Evolutionary conservation across 2,888 invertebrate genomes (phyloP).

Genomic region (Eupithecia subfuscata): DNA sequence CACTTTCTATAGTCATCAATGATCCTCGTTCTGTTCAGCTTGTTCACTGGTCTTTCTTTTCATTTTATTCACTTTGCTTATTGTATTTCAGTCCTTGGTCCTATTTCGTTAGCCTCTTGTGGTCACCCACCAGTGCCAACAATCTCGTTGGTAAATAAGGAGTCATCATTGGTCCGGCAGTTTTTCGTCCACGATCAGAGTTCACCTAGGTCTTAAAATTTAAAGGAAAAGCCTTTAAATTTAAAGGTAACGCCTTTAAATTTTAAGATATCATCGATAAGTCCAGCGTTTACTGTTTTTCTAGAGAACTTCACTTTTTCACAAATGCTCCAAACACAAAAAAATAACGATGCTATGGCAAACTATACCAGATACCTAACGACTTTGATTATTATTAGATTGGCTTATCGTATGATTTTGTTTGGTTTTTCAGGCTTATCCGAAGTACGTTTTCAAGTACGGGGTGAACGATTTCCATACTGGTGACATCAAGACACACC

Average conservation of each 20-base stretch:
- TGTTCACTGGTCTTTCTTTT: not conserved
- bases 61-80: not conserved
- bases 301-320: too few relatives aligned
- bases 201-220: not conserved
- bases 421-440: conserved; percentile 82
- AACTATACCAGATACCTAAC: not conserved
- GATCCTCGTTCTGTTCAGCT: not conserved
- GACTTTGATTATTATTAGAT: not conserved
- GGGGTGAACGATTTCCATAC: conserved; percentile 85
- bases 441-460: conserved; percentile 85
- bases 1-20: not conserved
- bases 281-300: not conserved
- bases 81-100: not conserved
- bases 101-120: not conserved
- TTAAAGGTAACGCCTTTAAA: too few relatives aligned
- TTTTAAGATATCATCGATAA: too few relatives aligned
- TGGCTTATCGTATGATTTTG: not conserved
- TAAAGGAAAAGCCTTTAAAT: too few relatives aligned
- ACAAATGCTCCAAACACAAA: too few relatives aligned
- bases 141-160: not conserved
- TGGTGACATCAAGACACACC: conserved; percentile 84
- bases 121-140: not conserved
- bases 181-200: not conserved
- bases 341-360: not conserved
- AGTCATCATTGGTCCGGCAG: not conserved